Conservation (phyloP, 2,797 vertebrate species). For the Notolepis coatsorum region DNA sequence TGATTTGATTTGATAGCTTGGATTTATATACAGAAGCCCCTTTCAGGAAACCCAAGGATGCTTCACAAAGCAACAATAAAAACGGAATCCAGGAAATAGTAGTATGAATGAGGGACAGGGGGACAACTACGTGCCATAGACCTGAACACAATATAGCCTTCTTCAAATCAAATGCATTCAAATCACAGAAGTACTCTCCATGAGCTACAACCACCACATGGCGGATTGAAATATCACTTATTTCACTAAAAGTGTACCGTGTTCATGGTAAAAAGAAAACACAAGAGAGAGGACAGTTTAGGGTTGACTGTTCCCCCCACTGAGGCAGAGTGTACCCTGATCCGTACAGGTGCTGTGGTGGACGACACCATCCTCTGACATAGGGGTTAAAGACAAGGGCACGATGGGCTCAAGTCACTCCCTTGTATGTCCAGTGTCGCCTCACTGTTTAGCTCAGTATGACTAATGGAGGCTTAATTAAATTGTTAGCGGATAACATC, state of each 20-base stretch:
- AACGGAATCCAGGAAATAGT: no score
- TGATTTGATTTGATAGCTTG: no score
- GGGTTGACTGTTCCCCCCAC: neutral
- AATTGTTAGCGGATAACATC: conserved; percentile 5
- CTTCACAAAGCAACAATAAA: no score
- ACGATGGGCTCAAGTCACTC: neutral
- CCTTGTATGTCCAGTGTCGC: conserved; percentile 21
- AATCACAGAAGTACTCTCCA: no score
- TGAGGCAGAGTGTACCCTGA: conserved; percentile 27
- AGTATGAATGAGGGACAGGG: no score
- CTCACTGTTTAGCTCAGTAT: neutral
- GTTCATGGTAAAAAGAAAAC: conserved; percentile 27
- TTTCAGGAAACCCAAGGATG: no score
- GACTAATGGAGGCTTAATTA: conserved; percentile 8
- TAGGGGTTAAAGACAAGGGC: conserved; percentile 27
- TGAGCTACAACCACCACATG: neutral
- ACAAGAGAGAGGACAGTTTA: conserved; percentile 16
- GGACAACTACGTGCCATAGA: no score
- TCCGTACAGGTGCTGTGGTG: neutral
- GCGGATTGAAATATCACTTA: conserved; percentile 36
- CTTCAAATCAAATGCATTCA: neutral
- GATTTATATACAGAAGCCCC: no score
- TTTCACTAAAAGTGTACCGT: conserved; percentile 40
- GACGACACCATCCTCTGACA: conserved; percentile 28
- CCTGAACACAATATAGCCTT: no score